Evolutionary conservation across 2,888 invertebrate species (phyloP).

Genomic region (Phengaris arion): DNA sequence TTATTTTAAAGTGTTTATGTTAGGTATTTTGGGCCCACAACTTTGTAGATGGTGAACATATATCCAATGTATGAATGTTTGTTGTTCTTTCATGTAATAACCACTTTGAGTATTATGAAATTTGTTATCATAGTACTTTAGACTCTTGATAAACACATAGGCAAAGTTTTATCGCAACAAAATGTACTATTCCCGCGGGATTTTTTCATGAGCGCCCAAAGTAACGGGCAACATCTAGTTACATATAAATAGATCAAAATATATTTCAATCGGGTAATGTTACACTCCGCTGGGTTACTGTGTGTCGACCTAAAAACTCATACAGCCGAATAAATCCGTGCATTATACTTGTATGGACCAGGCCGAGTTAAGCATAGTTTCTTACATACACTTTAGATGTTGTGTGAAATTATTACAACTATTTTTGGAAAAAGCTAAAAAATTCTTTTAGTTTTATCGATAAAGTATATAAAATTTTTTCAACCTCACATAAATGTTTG

Average conservation of each 20-base stretch:
- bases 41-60: neutral
- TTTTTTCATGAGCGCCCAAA: slow-evolving; percentile 1
- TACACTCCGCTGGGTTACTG: neutral
- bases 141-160: no score
- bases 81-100: no score
- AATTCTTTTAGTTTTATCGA: no score
- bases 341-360: neutral
- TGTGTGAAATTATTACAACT: neutral
- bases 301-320: slow-evolving; percentile 26
- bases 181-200: neutral
- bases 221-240: neutral
- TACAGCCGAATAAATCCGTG: neutral
- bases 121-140: no score
- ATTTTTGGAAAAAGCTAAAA: no score
- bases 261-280: neutral
- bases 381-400: neutral
- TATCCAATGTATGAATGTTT: no score
- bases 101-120: no score
- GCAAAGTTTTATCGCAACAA: neutral
- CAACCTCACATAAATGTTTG: neutral
- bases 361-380: neutral
- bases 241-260: slow-evolving; percentile 15
- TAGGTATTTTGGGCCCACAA: no score
- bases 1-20: no score
- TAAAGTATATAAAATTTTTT: neutral